A percentile compares a stretch with the other conserved stretches of the same genome.
Conservation (phyloP, 2,797 vertebrate genomes). For the Momotus momota region DNA sequence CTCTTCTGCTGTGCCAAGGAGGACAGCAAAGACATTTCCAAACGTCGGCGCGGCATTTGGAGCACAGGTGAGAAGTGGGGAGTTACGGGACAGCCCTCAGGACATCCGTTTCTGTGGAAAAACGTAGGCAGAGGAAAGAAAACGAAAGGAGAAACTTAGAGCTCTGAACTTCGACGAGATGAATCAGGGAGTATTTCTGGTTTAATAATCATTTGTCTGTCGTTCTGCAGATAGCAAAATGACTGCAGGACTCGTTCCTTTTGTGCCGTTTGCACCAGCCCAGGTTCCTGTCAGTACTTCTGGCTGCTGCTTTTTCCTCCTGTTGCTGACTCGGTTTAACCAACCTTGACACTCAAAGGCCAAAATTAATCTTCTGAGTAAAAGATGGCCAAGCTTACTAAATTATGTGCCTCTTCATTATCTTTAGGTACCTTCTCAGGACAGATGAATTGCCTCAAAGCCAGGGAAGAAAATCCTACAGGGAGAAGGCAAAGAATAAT, state of each 20-base stretch:
- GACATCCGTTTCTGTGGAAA: background rate
- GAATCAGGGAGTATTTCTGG: conserved; percentile 46
- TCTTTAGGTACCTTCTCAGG: conserved; percentile 60
- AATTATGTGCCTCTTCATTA: conserved; percentile 67
- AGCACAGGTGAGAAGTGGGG: background rate
- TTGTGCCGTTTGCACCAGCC: conserved; percentile 6
- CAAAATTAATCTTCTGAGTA: conserved; percentile 73
- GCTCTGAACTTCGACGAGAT: background rate
- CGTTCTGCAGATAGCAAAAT: conserved; percentile 33
- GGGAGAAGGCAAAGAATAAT: conserved; percentile 62
- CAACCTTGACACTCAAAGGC: conserved; percentile 69
- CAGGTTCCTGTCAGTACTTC: conserved; percentile 45
- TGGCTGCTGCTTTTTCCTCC: background rate
- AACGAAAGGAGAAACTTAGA: background rate
- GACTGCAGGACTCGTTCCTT: conserved; percentile 23
- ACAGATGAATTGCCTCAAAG: conserved; percentile 61
- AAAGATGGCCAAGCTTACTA: conserved; percentile 63
- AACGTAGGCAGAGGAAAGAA: background rate
- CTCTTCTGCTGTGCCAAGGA: background rate
- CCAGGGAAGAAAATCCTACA: conserved; percentile 61
- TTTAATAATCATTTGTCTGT: conserved; percentile 68
- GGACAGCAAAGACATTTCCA: background rate
- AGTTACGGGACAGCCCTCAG: background rate
- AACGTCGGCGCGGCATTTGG: background rate
- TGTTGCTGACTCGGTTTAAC: conserved; percentile 62